phyloP scores from a whole-genome alignment of 2,113 vertebrate genomes.

The Leptodactylus fuscus region DNA sequence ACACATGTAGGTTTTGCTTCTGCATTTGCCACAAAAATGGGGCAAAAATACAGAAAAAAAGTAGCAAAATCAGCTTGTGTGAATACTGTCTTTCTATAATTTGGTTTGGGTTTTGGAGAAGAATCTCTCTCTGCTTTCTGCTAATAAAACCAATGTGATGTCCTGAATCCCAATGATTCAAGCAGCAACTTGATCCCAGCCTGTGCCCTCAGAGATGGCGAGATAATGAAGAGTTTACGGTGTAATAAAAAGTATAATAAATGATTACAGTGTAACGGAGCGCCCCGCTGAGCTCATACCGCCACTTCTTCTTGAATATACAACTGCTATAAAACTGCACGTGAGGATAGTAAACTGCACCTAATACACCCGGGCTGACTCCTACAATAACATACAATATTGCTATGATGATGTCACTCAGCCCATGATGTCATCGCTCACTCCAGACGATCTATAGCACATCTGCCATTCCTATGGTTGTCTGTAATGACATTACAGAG shows the following conservation, averaged over 20 bases:
- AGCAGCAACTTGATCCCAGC: background rate
- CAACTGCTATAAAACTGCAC: background rate
- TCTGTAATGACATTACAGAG: slow-evolving; percentile 20
- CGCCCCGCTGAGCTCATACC: background rate
- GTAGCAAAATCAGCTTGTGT: too few species aligned
- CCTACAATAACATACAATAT: background rate
- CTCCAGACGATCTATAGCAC: slow-evolving; percentile 16
- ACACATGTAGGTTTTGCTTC: too few species aligned
- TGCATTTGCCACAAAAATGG: too few species aligned
- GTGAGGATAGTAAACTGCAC: slow-evolving; percentile 1
- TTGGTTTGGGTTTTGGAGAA: too few species aligned
- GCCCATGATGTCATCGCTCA: slow-evolving; percentile 30
- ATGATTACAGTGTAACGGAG: background rate
- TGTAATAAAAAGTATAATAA: slow-evolving; percentile 15
- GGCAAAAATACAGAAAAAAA: too few species aligned
- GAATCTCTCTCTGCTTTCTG: too few species aligned
- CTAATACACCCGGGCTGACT: background rate
- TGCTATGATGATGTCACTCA: slow-evolving; percentile 19
- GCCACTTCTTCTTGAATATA: background rate
- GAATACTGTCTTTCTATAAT: too few species aligned
- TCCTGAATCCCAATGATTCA: background rate
- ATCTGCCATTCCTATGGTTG: too few species aligned
- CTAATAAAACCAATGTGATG: too few species aligned
- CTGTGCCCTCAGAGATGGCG: background rate
- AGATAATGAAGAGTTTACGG: slow-evolving; percentile 20